Conservation (phyloP, 2,797 vertebrate genomes). For the Margarornis squamiger region DNA sequence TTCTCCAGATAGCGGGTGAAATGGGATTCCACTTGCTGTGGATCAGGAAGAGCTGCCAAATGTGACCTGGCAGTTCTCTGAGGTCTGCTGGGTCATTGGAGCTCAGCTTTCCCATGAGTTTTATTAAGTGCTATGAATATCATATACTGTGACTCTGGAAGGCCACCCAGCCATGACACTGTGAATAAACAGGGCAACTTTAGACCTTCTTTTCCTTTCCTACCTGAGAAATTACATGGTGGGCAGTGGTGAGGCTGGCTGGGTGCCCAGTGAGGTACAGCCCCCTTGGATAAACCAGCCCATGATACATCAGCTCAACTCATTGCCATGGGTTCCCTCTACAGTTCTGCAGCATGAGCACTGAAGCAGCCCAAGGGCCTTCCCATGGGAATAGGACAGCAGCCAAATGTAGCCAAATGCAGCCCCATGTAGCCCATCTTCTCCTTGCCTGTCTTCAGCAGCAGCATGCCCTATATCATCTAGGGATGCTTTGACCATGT, state of each 20-base stretch:
- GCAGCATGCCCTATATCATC: neutral
- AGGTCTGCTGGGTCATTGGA: neutral
- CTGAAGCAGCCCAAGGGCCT: neutral
- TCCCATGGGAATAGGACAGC: neutral
- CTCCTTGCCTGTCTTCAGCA: neutral
- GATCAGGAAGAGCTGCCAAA: conserved; percentile 7
- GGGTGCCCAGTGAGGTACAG: neutral
- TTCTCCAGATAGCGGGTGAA: neutral
- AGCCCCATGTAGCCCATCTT: neutral
- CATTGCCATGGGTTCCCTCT: fast-evolving
- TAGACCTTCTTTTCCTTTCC: neutral
- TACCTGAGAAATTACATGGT: neutral
- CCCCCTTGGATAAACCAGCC: neutral
- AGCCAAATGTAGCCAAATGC: neutral
- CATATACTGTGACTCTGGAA: neutral
- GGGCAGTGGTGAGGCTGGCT: neutral
- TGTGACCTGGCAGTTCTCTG: neutral
- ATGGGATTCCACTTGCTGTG: neutral
- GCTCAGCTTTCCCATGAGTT: conserved; percentile 23
- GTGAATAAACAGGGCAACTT: neutral
- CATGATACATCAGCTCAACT: neutral
- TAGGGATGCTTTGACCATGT: neutral
- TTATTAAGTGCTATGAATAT: neutral
- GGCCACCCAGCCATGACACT: neutral
- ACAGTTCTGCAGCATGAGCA: fast-evolving